Evolutionary conservation across 2,888 invertebrate species (phyloP), one percentile per base, ranked within the genome.

Genomic region (Carcina quercana): DNA sequence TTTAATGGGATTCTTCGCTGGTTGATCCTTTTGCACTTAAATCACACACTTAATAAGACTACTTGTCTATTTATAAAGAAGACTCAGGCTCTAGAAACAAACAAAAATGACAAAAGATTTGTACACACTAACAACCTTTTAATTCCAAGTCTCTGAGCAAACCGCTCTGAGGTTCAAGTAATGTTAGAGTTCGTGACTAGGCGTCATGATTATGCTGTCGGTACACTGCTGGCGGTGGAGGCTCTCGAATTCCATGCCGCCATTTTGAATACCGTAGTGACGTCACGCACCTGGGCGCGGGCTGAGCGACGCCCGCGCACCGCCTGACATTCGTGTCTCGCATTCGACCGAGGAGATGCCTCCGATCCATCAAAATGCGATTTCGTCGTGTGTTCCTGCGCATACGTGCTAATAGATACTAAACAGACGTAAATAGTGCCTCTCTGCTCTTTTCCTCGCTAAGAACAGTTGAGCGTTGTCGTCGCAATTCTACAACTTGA

Each of bases 231-330:
- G 7, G 8, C 12, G 7, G 8, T 24, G 69, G 71, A 79, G 80
- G 80, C 74, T 80, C 78, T 80, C 80, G 66, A 67, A 83, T 82
- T 79, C 80, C 78, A 49, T 39, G 63, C 68, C 67, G 82, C 83
- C 83, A 83, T 83, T 73, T 82, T 83, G 79, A 82, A 83, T 83
- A 78, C 78, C 79, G 49, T 35, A 48, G 60, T 83, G 82, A 82
- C 80, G 83, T 83, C 80, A 82, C 69, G 59, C 51, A 55, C 59
- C 61, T 70, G 74, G 79, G 79, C 73, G 75, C 74, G 76, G 74
- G 71, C 65, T 60, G 60, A 50, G 52, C 59, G 58, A 70, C 72
- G 73, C 70, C 65, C 59, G 60, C 50, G 52, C 59, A 58, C 70
- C 72, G 73, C 70, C 50, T 57, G 71, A 72, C 68, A 76, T 70